Evolutionary conservation across 2,888 invertebrate species (phyloP), one percentile per base, ranked within the genome.

Genomic region (Achlya flavicornis): DNA sequence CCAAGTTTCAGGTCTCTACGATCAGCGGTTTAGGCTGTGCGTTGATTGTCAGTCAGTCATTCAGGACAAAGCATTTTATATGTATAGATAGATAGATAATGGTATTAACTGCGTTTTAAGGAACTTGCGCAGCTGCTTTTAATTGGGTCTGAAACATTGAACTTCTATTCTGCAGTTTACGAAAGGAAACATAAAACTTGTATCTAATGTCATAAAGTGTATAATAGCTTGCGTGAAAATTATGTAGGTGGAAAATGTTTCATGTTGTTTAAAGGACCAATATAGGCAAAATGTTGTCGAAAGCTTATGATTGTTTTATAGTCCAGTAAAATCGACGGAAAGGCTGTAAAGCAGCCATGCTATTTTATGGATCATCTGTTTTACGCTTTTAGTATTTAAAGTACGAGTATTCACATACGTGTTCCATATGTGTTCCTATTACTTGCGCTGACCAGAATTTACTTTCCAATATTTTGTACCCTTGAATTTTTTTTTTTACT

Each of bases 231-330:
- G 33, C 33, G 26, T 58, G 5, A n/a, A 58, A 58, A 33, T 14
- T n/a, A n/a, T 32, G 58, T 4, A 19, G 58, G 10, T 53, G 19
- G 19, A 53, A 8, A 53, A 53, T 19, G 10, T 19, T 53, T 8
- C 10, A 19, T 53, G 53, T 53, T 63, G 62, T 43, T 61, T 58
- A 65, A 61, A n/a, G 43, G 57, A 60, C 64, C 65, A 67, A 61
- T 69, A 62, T 64, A 62, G 58, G 63, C 63, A 53, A 48, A 57
- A 70, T 70, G 66, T 76, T 57, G 72, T 70, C 70, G 72, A 75
- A 76, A 77, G 69, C 69, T 76, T 77, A 80, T 78, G 76, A 75
- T 76, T 71, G 66, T 77, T 83, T 81, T 79, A 83, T 73, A 71
- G 70, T 58, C 64, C 75, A 76, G 67, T 83, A 80, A 82, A 79